phyloP scores from a whole-genome alignment of 2,797 vertebrate genomes.

The Pitangus sulphuratus region DNA sequence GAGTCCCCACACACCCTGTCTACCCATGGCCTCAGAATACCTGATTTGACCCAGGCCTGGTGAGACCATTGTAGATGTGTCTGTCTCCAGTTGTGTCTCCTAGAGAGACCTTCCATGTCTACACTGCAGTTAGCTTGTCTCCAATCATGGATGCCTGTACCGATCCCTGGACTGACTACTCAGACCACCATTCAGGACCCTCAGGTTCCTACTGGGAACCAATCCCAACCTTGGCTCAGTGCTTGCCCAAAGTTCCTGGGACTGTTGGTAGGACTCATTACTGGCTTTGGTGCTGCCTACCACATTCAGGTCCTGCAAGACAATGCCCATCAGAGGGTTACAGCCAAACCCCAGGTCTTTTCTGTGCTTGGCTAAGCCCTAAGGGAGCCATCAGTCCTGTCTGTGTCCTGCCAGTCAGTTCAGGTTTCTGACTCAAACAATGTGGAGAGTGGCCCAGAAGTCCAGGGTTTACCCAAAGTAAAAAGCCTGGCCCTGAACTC shows the following conservation, averaged over 20 bases:
- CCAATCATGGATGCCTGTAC: fast-evolving
- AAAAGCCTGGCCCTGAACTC: background rate
- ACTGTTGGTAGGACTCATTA: background rate
- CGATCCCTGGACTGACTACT: too few relatives aligned
- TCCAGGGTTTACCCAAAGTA: background rate
- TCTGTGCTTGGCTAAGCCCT: background rate
- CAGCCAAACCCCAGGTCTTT: fast-evolving
- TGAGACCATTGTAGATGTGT: background rate
- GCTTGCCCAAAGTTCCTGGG: fast-evolving
- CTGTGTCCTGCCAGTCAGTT: background rate
- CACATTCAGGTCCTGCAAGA: too few relatives aligned
- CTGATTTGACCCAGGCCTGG: background rate
- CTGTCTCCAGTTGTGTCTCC: background rate
- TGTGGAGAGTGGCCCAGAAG: fast-evolving
- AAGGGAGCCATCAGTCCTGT: background rate
- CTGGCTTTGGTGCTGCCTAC: background rate
- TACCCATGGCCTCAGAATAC: too few relatives aligned
- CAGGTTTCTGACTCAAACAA: background rate
- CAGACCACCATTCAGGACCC: background rate
- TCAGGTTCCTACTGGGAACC: background rate
- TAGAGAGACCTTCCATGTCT: background rate
- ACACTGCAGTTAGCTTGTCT: background rate
- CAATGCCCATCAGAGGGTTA: fast-evolving
- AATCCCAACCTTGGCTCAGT: background rate
- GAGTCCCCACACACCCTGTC: background rate